Percentiles rank a stretch among this genome's conserved stretches.
Evolutionary conservation across 2,113 vertebrate species (phyloP).

Genomic region (Paralichthys olivaceus): DNA sequence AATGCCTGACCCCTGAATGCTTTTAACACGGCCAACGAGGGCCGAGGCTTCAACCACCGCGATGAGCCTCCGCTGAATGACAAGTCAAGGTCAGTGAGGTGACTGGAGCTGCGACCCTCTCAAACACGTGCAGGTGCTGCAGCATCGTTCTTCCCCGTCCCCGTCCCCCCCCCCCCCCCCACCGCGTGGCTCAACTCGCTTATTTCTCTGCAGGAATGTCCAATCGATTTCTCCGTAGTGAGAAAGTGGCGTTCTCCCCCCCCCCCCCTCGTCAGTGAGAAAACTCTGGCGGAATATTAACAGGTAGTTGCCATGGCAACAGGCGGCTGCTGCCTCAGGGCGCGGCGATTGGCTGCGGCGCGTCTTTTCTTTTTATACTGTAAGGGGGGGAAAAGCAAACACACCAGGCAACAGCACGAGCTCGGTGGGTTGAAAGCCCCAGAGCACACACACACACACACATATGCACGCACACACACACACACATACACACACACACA

Average conservation of each 20-base stretch:
- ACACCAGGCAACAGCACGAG: constrained; percentile 10
- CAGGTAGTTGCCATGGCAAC: constrained; percentile 83
- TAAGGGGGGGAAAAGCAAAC: constrained; percentile 33
- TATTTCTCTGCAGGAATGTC: constrained; percentile 73
- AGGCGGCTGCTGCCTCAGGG: constrained; percentile 69
- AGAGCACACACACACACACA: constrained; percentile 3
- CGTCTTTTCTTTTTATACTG: constrained; percentile 33
- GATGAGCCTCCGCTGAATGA: not conserved
- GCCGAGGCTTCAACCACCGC: not conserved
- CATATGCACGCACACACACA: too few species aligned
- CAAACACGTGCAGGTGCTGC: constrained; percentile 4
- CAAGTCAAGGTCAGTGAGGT: constrained; percentile 40
- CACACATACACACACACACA: not conserved
- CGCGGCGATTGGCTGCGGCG: constrained; percentile 57
- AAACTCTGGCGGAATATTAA: constrained; percentile 83
- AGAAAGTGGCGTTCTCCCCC: constrained; percentile 38
- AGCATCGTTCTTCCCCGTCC: not conserved
- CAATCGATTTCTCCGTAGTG: constrained; percentile 71
- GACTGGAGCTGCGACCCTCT: not conserved
- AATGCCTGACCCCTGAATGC: constrained; percentile 23
- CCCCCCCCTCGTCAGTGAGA: constrained; percentile 38
- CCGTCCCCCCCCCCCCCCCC: too few species aligned
- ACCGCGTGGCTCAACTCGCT: constrained; percentile 9
- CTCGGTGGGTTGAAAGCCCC: constrained; percentile 11
- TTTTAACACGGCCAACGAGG: not conserved